Evolutionary conservation across 2,888 invertebrate genomes (phyloP).

Genomic region (Deilephila porcellus): DNA sequence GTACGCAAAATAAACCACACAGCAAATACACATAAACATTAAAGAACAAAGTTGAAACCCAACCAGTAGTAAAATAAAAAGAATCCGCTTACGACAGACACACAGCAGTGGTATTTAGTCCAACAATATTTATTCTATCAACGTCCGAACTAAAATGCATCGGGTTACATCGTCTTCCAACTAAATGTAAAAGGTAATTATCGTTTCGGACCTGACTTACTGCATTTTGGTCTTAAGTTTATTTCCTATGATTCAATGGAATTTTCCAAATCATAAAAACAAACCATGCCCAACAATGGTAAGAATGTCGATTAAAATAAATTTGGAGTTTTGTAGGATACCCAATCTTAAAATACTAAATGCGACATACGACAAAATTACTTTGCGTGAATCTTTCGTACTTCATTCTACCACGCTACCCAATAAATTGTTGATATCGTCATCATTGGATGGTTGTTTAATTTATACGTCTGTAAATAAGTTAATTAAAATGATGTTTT

Average conservation of each 20-base stretch:
- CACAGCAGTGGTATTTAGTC: not conserved
- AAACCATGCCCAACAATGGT: no score
- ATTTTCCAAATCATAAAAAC: no score
- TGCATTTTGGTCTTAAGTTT: not conserved
- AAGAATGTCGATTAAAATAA: no score
- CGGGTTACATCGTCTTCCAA: not conserved
- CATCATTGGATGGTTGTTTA: no score
- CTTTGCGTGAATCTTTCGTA: no score
- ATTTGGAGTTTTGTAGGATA: no score
- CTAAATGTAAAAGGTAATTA: not conserved
- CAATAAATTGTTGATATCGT: no score
- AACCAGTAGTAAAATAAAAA: constrained; percentile 4
- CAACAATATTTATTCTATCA: constrained; percentile 3
- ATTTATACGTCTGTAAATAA: not conserved
- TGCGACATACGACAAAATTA: no score
- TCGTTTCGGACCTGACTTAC: not conserved
- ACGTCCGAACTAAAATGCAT: constrained; percentile 6
- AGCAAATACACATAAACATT: not conserved
- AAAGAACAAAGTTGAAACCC: constrained; percentile 3
- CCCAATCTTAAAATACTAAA: no score
- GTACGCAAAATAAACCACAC: not conserved
- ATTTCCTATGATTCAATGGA: no score
- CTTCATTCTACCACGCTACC: no score
- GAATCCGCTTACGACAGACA: constrained; percentile 7
- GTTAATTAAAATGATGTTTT: not conserved